Percentiles rank a stretch among this genome's conserved stretches.
Evolutionary conservation across 1,140 invertebrate genomes (phyloP).

Genomic region (Euura saliciscinereae): DNA sequence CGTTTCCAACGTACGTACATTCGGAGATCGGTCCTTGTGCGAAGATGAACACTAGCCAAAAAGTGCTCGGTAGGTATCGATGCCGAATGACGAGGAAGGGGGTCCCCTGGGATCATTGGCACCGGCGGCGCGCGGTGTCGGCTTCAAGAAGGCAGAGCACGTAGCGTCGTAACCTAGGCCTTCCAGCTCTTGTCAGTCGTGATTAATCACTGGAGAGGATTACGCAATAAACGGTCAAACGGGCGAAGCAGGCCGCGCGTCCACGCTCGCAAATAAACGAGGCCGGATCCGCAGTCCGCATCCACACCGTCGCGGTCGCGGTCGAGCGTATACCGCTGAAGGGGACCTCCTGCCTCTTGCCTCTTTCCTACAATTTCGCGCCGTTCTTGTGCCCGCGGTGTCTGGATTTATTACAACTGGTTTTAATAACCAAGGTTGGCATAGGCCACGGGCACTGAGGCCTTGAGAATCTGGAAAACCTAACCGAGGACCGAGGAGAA

Average conservation of each 20-base stretch:
- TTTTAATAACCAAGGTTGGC: neutral
- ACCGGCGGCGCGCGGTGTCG: conserved; percentile 8
- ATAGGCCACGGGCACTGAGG: neutral
- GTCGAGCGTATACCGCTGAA: neutral
- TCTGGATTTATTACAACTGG: neutral
- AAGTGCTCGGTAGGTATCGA: neutral
- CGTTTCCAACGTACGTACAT: neutral
- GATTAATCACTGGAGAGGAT: conserved; percentile 12
- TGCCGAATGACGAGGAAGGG: neutral
- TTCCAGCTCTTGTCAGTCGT: conserved; percentile 9
- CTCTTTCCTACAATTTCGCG: neutral
- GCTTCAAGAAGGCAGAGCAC: conserved; percentile 1
- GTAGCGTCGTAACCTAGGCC: conserved; percentile 11
- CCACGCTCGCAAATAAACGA: conserved; percentile 6
- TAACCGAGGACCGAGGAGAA: neutral
- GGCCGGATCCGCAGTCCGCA: neutral
- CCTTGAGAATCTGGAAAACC: neutral
- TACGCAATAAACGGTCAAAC: conserved; percentile 12
- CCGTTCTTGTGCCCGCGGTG: neutral
- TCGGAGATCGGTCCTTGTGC: too few relatives aligned
- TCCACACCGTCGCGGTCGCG: neutral
- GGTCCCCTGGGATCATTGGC: conserved; percentile 6
- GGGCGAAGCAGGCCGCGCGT: neutral
- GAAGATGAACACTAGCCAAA: neutral
- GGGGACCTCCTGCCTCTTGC: neutral